phyloP scores from a whole-genome alignment of 2,797 vertebrate species.

The Coracias cyanogaster region DNA sequence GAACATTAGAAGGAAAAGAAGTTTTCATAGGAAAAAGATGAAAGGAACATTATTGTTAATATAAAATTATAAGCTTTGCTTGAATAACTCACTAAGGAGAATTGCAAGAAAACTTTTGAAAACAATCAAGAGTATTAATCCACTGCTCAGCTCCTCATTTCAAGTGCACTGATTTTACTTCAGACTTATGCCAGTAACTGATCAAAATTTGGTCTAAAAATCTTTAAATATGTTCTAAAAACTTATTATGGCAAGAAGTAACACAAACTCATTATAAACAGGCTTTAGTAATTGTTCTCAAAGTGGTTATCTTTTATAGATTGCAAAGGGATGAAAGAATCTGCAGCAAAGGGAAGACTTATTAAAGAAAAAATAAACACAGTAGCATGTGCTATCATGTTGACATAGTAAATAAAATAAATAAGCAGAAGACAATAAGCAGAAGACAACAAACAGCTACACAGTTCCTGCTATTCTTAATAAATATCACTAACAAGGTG shows the following conservation, averaged over 20 bases:
- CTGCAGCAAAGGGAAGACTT: background rate
- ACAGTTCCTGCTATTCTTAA: background rate
- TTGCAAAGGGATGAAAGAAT: background rate
- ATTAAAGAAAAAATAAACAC: background rate
- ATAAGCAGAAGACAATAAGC: background rate
- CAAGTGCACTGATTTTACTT: background rate
- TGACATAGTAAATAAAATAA: background rate
- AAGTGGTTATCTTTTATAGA: background rate
- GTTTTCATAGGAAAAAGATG: background rate
- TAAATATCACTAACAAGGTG: background rate
- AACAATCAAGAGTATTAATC: background rate
- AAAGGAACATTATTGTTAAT: background rate
- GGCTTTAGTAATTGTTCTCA: background rate
- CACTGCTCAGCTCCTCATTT: background rate
- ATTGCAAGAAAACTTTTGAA: background rate
- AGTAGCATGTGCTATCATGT: background rate
- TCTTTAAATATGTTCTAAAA: background rate
- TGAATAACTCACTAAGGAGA: background rate
- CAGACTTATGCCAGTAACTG: background rate
- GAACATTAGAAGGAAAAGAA: background rate
- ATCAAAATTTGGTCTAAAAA: background rate
- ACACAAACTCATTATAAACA: background rate
- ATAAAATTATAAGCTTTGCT: background rate
- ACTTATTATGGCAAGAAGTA: background rate
- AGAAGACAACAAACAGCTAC: background rate